Conservation (phyloP, 2,797 vertebrate species). For the Leucoraja ocellata region DNA sequence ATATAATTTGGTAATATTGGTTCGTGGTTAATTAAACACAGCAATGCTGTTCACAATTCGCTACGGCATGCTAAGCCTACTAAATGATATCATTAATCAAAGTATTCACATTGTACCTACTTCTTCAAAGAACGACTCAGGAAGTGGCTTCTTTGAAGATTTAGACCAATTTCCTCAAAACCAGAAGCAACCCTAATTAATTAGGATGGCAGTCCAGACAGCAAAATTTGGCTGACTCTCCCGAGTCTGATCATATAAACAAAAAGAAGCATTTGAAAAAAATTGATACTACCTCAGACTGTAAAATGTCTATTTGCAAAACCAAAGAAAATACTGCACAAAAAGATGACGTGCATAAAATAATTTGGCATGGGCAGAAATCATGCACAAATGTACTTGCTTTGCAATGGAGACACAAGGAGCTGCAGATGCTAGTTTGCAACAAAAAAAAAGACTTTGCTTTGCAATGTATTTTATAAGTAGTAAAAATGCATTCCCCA, state of each 20-base stretch:
- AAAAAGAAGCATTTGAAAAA: not conserved
- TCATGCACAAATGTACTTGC: not conserved
- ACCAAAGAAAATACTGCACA: not conserved
- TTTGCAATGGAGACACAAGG: not conserved
- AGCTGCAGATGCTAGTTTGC: too few relatives aligned
- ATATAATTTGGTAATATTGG: conserved; percentile 37
- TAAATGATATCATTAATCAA: conserved; percentile 12
- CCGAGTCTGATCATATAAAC: not conserved
- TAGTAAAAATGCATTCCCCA: not conserved
- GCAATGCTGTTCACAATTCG: conserved; percentile 12
- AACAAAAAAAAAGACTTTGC: too few relatives aligned
- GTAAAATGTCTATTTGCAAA: not conserved
- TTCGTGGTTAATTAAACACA: not conserved
- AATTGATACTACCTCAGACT: not conserved
- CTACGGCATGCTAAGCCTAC: too few relatives aligned
- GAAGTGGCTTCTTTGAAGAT: conserved; percentile 30
- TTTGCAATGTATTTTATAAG: not conserved
- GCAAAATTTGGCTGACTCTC: not conserved
- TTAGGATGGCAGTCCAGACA: not conserved
- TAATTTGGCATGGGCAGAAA: not conserved
- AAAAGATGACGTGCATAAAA: not conserved
- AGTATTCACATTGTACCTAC: not conserved
- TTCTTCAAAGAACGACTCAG: conserved; percentile 9
- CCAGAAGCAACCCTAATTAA: not conserved
- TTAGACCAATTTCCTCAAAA: not conserved